Evolutionary conservation across 1,140 invertebrate genomes (phyloP).

Genomic region (Pseudomyrmex flavicornis): DNA sequence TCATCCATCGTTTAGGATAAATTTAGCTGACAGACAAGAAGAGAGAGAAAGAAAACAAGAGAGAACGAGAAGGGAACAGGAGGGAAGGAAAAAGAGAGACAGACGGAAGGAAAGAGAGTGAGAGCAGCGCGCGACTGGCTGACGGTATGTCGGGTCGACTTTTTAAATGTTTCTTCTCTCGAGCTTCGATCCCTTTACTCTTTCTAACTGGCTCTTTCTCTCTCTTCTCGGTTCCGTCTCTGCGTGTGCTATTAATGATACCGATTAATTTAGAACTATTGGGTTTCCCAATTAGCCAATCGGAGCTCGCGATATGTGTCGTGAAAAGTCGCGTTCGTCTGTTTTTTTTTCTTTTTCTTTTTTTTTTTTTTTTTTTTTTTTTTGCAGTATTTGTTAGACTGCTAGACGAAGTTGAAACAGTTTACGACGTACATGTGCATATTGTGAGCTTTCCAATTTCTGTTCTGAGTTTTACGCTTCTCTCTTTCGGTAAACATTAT

Average conservation of each 20-base stretch:
- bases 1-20: slow-evolving; percentile 85
- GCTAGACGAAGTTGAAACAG: slow-evolving; percentile 6
- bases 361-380: too few species aligned
- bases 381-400: slow-evolving; percentile 54
- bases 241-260: slow-evolving; percentile 84
- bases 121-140: slow-evolving; percentile 56
- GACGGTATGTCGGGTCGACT: slow-evolving; percentile 73
- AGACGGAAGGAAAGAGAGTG: slow-evolving; percentile 21
- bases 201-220: slow-evolving; percentile 67
- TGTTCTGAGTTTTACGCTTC: not conserved
- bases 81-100: slow-evolving; percentile 13
- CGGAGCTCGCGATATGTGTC: slow-evolving; percentile 69
- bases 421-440: not conserved
- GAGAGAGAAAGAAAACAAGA: slow-evolving; percentile 35
- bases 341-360: slow-evolving; percentile 26
- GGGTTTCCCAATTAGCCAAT: slow-evolving; percentile 84
- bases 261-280: slow-evolving; percentile 86
- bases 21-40: slow-evolving; percentile 80
- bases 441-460: not conserved
- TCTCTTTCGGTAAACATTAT: not conserved
- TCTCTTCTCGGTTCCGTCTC: slow-evolving; percentile 53
- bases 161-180: slow-evolving; percentile 75
- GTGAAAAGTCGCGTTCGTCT: slow-evolving; percentile 56
- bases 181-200: slow-evolving; percentile 72
- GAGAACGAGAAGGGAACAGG: slow-evolving; percentile 32